Conservation (phyloP, 2,113 vertebrate species). For the Felis chaus region DNA sequence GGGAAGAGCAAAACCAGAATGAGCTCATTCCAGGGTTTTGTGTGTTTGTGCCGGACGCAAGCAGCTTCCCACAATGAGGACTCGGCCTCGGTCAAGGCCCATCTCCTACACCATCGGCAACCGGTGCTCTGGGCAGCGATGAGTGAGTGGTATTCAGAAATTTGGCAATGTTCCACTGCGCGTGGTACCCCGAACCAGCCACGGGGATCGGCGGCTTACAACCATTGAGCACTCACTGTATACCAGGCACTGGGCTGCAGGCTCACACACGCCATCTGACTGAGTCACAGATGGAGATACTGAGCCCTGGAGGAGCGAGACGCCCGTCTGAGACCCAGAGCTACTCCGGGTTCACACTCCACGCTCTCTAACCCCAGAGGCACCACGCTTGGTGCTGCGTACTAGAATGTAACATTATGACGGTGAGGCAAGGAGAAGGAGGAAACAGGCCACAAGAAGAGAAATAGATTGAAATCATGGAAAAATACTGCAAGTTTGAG, state of each 20-base stretch:
- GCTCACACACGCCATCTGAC: too few relatives aligned
- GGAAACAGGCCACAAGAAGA: neutral
- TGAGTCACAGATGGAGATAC: neutral
- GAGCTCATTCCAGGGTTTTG: neutral
- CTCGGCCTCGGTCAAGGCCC: neutral
- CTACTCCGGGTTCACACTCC: neutral
- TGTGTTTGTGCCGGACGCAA: neutral
- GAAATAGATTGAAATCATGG: conserved; percentile 18
- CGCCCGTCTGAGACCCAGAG: neutral
- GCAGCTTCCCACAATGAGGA: neutral
- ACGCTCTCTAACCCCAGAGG: neutral
- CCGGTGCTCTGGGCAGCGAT: neutral
- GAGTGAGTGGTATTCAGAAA: neutral
- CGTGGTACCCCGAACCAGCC: neutral
- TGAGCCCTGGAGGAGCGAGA: neutral
- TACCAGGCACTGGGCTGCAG: neutral
- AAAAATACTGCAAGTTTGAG: conserved; percentile 45
- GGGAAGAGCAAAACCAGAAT: neutral
- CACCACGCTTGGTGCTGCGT: fast-evolving
- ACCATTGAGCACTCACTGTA: too few relatives aligned
- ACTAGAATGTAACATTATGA: neutral
- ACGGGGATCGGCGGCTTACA: neutral
- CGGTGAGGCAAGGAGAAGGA: neutral
- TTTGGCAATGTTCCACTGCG: fast-evolving
- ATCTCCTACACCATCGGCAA: neutral